Base-by-base conservation (phyloP, 2,113 vertebrate genomes). In the Gracilinanus agilis region DNA sequence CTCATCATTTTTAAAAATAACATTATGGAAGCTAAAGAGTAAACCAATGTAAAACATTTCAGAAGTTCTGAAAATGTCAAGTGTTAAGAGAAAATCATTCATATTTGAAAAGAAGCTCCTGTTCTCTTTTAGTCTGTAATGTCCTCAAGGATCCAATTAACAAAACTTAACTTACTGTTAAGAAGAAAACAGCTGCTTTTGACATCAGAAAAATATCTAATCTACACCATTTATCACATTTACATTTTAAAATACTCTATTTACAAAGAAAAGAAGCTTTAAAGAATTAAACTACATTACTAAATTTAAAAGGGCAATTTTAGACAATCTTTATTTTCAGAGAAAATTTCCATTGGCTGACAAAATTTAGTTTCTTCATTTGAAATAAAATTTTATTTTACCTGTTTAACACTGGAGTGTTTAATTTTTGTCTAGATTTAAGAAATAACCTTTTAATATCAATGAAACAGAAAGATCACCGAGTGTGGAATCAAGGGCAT, bases 181-280 rank as follows among this genome's bases (percentile, higher is more conserved):
- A 88, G 56, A 19, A 92, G 44, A 92, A 97, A 97, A 92, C 53
- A 95, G 9, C 27, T 94, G n/a, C 95, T 53, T 61, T 90, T 97
- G 44, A 91, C 94, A 91, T 91, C 55, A 49, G 3, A 44, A 53
- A 92, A 21, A 40, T 27, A 24, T 34, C 53, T 34, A 89, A 1
- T 21, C 90, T 89, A 96, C 95, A 7, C 27, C 8, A 90, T 44
- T 12, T 92, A 91, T 75, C 49, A 3, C 19, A 90, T 10, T 90
- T 83, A 40, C 19, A 92, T 53, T 91, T 89, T 92, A 88, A 4
- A 93, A 49, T 95, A 96, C 12, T 91, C 90, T 92, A 93, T 61
- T n/a, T 93, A 96, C 3, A 88, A 0, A 25, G 10, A 9, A 44
- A 16, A 93, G n/a, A 95, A 94, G 44, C 13, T 94, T 94, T 93